Conservation (phyloP, 2,888 invertebrate genomes). For the Noctua comes region DNA sequence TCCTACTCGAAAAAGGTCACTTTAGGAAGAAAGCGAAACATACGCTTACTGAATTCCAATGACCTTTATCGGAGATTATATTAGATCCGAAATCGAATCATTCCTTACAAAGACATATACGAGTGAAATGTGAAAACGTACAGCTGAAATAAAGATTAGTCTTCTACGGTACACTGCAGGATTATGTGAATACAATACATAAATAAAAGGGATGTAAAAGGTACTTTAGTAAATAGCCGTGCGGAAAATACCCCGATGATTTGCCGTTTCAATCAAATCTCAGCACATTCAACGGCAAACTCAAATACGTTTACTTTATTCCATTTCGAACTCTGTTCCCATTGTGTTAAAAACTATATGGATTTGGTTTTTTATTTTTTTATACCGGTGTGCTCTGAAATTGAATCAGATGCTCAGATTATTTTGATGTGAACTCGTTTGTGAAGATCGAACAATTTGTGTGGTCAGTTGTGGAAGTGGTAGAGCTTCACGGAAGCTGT, state of each 20-base stretch:
- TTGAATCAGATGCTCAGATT: conserved; percentile 55
- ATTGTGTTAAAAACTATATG: conserved; percentile 59
- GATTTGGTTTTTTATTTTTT: conserved; percentile 16
- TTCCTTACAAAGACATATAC: conserved; percentile 62
- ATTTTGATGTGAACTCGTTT: conserved; percentile 57
- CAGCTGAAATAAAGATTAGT: conserved; percentile 61
- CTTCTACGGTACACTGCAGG: conserved; percentile 46
- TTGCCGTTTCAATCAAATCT: conserved; percentile 74
- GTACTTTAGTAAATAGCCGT: conserved; percentile 68
- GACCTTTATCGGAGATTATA: conserved; percentile 66
- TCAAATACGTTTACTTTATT: conserved; percentile 64
- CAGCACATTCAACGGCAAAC: conserved; percentile 59
- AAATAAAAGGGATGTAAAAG: conserved; percentile 67
- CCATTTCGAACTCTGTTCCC: conserved; percentile 61
- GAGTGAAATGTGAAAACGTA: conserved; percentile 51
- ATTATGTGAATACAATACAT: conserved; percentile 66
- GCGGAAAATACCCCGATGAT: conserved; percentile 70
- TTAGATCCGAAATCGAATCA: conserved; percentile 68
- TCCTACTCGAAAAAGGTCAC: conserved; percentile 56
- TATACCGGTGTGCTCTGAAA: conserved; percentile 29
- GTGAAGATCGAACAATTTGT: conserved; percentile 49
- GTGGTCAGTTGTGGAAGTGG: conserved; percentile 41
- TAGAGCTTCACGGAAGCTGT: conserved; percentile 7
- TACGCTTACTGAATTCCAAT: conserved; percentile 67
- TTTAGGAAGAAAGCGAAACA: conserved; percentile 61